Percentiles rank a stretch among this genome's conserved stretches.
These are phyloP conservation scores for Lysandra coridon DNA, from an alignment of 2,888 invertebrate species.

Conservation along the genomic window DNA sequence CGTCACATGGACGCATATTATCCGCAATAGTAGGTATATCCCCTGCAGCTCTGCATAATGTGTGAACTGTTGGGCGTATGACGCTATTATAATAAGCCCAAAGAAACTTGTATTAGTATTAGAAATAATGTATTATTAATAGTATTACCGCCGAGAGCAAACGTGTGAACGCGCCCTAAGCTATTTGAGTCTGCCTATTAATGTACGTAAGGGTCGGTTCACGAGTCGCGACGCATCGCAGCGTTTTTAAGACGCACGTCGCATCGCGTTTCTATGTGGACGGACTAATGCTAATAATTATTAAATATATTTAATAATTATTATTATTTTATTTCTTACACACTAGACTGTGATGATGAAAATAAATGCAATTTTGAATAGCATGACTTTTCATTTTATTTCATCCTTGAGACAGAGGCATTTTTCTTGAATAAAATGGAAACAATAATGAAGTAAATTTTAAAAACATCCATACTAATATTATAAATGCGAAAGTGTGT, in stretches of 20 bases:
- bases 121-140: constrained; percentile 13
- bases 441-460: no score
- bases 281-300: constrained; percentile 1
- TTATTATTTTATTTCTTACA: constrained; percentile 50
- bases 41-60: not conserved
- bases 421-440: no score
- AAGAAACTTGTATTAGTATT: not conserved
- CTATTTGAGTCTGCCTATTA: constrained; percentile 37
- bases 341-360: constrained; percentile 54
- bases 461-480: no score
- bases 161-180: constrained; percentile 48
- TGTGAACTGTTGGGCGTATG: not conserved
- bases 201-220: not conserved
- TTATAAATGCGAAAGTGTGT: no score
- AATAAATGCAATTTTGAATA: constrained; percentile 43
- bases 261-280: not conserved
- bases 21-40: not conserved
- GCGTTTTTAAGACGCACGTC: not conserved
- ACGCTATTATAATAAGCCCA: constrained; percentile 5
- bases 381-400: constrained; percentile 33
- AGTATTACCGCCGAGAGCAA: constrained; percentile 46
- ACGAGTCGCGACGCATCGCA: not conserved
- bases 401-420: no score
- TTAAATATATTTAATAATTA: constrained; percentile 32
- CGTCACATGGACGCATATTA: no score